These are phyloP conservation scores for Adelognathus sp. DNA, from an alignment of 2,888 invertebrate species.

Conservation along the genomic window DNA sequence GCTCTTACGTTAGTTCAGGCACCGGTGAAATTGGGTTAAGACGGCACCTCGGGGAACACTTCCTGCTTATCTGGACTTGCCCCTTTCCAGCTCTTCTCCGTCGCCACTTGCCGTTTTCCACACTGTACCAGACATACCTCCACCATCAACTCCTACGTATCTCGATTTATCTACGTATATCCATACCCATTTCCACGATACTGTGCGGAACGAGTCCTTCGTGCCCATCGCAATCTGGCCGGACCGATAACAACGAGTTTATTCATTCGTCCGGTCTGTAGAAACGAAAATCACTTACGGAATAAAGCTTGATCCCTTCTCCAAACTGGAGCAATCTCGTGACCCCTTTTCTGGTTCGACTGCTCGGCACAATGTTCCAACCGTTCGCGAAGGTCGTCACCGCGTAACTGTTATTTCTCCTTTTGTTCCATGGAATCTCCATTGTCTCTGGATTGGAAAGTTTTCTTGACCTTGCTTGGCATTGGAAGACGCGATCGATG, in stretches of 20 bases:
- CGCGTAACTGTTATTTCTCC: neutral
- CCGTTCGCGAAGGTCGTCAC: too few species aligned
- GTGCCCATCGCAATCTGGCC: slow-evolving; percentile 30
- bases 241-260: slow-evolving; percentile 21
- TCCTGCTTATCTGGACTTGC: slow-evolving; percentile 72
- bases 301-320: neutral
- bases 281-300: neutral
- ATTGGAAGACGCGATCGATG: neutral
- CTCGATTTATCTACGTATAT: neutral
- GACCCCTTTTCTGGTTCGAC: neutral
- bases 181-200: neutral
- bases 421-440: neutral
- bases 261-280: slow-evolving; percentile 31
- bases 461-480: neutral
- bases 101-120: slow-evolving; percentile 24
- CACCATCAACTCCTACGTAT: neutral
- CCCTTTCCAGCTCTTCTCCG: neutral
- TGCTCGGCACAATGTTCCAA: neutral
- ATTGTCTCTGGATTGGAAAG: neutral
- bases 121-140: slow-evolving; percentile 34
- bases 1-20: slow-evolving; percentile 68
- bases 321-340: neutral
- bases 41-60: slow-evolving; percentile 75
- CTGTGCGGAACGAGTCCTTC: neutral
- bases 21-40: slow-evolving; percentile 76